phyloP scores from a whole-genome alignment of 1,140 invertebrate species.

The Neodiprion fabricii region DNA sequence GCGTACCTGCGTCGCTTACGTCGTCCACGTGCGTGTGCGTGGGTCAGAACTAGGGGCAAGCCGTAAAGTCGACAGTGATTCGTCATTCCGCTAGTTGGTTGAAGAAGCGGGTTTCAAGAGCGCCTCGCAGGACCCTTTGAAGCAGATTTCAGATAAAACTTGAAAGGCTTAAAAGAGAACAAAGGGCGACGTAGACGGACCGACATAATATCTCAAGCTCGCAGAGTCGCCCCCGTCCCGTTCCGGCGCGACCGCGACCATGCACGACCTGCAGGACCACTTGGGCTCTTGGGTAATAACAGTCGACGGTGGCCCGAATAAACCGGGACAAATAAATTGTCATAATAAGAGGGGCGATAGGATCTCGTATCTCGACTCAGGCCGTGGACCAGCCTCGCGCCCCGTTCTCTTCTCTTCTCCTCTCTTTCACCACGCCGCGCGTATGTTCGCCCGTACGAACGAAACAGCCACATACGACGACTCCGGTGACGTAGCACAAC shows the following conservation, averaged over 20 bases:
- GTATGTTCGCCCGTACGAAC: background rate
- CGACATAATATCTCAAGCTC: conserved; percentile 14
- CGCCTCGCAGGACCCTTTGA: conserved; percentile 20
- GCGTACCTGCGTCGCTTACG: background rate
- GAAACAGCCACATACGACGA: background rate
- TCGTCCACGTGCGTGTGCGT: background rate
- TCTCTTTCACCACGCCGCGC: background rate
- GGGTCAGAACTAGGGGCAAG: background rate
- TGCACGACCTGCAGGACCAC: background rate
- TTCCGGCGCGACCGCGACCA: background rate
- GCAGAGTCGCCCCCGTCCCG: too few species aligned
- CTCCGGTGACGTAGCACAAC: background rate
- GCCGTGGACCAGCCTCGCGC: background rate
- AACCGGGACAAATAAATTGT: conserved; percentile 13
- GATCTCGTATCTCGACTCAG: background rate
- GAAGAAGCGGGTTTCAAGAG: conserved; percentile 3
- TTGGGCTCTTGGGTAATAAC: conserved; percentile 16
- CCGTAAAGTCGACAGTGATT: background rate
- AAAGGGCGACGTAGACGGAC: background rate
- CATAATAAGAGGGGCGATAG: conserved; percentile 13
- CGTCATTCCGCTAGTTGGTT: conserved; percentile 4
- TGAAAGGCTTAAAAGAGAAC: conserved; percentile 19
- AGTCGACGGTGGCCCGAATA: conserved; percentile 14
- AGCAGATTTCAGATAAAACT: conserved; percentile 27
- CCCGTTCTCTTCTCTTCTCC: background rate